Conservation (phyloP, 2,797 vertebrate genomes). For the Fistularia commersonii region DNA sequence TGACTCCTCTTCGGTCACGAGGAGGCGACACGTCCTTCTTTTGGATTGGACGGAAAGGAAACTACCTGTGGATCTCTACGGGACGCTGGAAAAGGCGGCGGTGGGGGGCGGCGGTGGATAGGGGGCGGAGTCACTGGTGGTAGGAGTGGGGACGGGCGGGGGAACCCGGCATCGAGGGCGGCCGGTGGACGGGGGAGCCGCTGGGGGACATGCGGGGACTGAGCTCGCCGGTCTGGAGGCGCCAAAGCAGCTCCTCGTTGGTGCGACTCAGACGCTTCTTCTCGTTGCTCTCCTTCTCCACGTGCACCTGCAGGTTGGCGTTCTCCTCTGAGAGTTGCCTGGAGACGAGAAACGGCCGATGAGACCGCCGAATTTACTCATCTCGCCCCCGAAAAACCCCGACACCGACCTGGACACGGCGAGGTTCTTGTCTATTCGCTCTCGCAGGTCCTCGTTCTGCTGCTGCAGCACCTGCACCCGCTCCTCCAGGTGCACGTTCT, state of each 20-base stretch:
- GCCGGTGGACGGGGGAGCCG: slow-evolving; percentile 79
- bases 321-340: slow-evolving; percentile 96
- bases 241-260: slow-evolving; percentile 96
- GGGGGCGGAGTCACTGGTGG: slow-evolving; percentile 56
- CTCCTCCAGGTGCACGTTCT: slow-evolving; percentile 91
- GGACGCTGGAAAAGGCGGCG: no score
- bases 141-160: slow-evolving; percentile 83
- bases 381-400: no score
- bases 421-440: slow-evolving; percentile 89
- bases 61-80: slow-evolving; percentile 78
- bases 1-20: no score
- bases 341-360: neutral
- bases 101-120: no score
- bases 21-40: no score
- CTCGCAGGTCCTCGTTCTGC: slow-evolving; percentile 94
- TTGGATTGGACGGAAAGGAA: slow-evolving; percentile 74
- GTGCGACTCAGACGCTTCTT: slow-evolving; percentile 94
- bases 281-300: slow-evolving; percentile 94
- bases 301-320: slow-evolving; percentile 89
- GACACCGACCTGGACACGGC: slow-evolving; percentile 90
- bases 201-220: slow-evolving; percentile 87
- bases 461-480: slow-evolving; percentile 91
- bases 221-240: slow-evolving; percentile 90
- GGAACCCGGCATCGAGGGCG: slow-evolving; percentile 77
- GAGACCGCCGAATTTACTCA: neutral